Percentiles rank a stretch among this genome's conserved stretches.
Evolutionary conservation across 1,140 invertebrate species (phyloP).

Genomic region (Drepana arcuata): DNA sequence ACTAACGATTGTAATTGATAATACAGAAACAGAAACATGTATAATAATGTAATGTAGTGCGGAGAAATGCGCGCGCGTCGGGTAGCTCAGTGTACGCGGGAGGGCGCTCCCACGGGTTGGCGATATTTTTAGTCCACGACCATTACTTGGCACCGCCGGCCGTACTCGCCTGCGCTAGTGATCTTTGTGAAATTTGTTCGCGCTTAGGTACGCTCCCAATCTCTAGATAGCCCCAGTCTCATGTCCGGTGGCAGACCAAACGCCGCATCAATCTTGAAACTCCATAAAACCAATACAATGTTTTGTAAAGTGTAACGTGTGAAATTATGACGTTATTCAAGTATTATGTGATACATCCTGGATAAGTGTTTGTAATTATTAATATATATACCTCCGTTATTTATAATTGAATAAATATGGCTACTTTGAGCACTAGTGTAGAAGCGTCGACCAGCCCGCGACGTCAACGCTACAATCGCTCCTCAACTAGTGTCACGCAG

Average conservation of each 20-base stretch:
- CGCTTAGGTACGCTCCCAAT: constrained; percentile 52
- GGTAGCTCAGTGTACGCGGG: constrained; percentile 61
- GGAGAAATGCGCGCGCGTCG: constrained; percentile 60
- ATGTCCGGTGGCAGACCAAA: constrained; percentile 29
- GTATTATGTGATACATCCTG: constrained; percentile 45
- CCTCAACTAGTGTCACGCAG: constrained; percentile 88
- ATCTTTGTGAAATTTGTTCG: constrained; percentile 63
- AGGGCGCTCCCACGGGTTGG: constrained; percentile 71
- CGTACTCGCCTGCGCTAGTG: constrained; percentile 62
- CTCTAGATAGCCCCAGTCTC: constrained; percentile 42
- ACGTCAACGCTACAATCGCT: constrained; percentile 79
- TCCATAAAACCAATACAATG: constrained; percentile 3
- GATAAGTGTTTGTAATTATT: constrained; percentile 36
- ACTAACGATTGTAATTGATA: background rate
- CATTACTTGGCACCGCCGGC: constrained; percentile 70
- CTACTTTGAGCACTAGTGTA: constrained; percentile 37
- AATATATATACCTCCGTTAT: constrained; percentile 15
- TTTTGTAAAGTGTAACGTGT: constrained; percentile 12
- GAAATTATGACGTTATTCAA: constrained; percentile 39
- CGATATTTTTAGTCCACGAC: constrained; percentile 69
- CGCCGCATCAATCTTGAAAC: constrained; percentile 16
- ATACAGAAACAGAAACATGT: too few relatives aligned
- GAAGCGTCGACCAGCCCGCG: constrained; percentile 56
- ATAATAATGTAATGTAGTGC: constrained; percentile 38
- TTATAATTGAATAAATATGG: constrained; percentile 40